Evolutionary conservation across 2,113 vertebrate species (phyloP).

Genomic region (Crotalus horridus): DNA sequence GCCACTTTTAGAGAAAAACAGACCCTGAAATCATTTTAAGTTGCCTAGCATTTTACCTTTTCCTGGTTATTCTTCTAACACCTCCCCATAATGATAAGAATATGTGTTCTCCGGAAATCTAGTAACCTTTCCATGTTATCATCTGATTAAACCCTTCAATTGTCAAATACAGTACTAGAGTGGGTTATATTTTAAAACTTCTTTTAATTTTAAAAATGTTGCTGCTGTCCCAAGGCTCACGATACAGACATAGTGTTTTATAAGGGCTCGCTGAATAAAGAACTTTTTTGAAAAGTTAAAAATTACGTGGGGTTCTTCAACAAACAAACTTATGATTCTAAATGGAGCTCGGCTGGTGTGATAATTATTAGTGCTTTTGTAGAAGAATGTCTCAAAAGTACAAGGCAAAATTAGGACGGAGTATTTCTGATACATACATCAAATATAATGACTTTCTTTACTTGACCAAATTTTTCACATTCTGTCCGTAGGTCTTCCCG

Average conservation of each 20-base stretch:
- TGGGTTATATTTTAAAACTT: not conserved
- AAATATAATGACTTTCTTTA: slow-evolving; percentile 95
- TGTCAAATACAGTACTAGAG: not conserved
- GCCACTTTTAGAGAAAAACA: not conserved
- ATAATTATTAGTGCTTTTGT: not conserved
- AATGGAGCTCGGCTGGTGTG: not conserved
- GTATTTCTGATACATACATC: slow-evolving; percentile 79
- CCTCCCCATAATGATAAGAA: not conserved
- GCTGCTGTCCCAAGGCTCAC: not conserved
- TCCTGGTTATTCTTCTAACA: not conserved
- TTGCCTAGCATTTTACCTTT: not conserved
- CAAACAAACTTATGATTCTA: not conserved
- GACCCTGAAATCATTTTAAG: not conserved
- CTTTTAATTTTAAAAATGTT: not conserved
- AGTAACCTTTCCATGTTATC: not conserved
- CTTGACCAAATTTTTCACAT: slow-evolving; percentile 94
- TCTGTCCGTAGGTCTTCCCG: slow-evolving; percentile 90
- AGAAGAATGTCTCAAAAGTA: not conserved
- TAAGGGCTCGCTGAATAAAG: not conserved
- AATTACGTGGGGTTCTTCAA: not conserved
- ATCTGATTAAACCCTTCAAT: not conserved
- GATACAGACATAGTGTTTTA: not conserved
- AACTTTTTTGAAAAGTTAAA: not conserved
- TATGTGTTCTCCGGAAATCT: no score
- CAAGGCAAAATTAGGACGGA: not conserved